phyloP scores from a whole-genome alignment of 2,888 invertebrate genomes.

The Marronus borbonicus region DNA sequence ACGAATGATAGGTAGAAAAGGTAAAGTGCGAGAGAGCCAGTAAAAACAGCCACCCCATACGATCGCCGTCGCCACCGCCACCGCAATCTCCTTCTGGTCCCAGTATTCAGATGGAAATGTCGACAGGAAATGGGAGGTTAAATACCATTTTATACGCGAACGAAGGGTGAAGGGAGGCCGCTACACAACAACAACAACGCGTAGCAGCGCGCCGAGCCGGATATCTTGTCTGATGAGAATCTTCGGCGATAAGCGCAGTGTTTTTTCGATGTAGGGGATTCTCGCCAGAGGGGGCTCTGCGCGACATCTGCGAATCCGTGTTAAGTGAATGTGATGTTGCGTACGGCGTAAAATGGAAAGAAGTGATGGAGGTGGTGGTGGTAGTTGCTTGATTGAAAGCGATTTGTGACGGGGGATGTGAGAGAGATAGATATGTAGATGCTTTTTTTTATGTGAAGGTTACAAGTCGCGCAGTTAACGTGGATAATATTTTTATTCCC shows the following conservation, averaged over 20 bases:
- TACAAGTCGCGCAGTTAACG: too few species aligned
- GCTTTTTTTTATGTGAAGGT: too few species aligned
- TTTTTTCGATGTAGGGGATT: neutral
- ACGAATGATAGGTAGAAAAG: neutral
- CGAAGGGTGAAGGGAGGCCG: neutral
- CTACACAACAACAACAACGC: neutral
- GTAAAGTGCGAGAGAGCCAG: neutral
- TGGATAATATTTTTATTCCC: too few species aligned
- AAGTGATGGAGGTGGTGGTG: too few species aligned
- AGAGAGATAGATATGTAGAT: too few species aligned
- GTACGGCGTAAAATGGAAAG: too few species aligned
- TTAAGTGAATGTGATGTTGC: neutral
- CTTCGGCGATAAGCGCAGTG: neutral
- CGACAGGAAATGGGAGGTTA: conserved; percentile 56
- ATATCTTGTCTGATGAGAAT: conserved; percentile 19
- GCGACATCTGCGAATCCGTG: neutral
- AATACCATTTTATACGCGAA: conserved; percentile 52
- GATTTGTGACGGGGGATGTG: neutral
- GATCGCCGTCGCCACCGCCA: conserved; percentile 20
- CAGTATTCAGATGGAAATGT: conserved; percentile 56
- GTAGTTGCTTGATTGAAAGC: neutral
- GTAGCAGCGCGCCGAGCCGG: neutral
- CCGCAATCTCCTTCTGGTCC: conserved; percentile 38
- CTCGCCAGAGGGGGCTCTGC: neutral
- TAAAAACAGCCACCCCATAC: neutral